Conservation (phyloP, 2,888 invertebrate species). For the Caenorhabditis sulstoni region DNA sequence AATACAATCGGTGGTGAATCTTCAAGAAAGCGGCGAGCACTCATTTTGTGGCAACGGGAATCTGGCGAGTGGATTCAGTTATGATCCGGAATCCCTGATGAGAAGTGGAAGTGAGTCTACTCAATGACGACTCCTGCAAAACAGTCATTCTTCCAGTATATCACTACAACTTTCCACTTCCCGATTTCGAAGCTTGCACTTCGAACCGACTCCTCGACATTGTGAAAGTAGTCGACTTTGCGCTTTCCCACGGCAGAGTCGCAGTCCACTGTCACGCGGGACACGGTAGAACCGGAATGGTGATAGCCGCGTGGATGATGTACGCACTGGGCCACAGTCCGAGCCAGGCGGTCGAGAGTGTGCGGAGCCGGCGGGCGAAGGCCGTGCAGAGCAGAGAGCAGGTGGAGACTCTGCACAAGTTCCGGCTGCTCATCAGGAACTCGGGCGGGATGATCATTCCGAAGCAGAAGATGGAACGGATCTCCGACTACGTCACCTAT, state of each 20-base stretch:
- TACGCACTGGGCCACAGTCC: constrained; percentile 88
- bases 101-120: constrained; percentile 86
- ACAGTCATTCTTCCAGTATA: constrained; percentile 85
- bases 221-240: constrained; percentile 92
- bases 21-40: constrained; percentile 90
- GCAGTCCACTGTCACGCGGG: constrained; percentile 90
- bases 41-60: constrained; percentile 88
- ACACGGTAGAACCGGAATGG: constrained; percentile 87
- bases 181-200: constrained; percentile 89
- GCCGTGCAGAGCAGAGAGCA: constrained; percentile 65
- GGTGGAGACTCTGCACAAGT: constrained; percentile 61
- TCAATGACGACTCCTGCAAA: neutral
- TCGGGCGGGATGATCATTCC: constrained; percentile 61
- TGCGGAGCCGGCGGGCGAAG: constrained; percentile 60
- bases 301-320: constrained; percentile 90
- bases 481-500: constrained; percentile 58
- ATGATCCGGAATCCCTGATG: constrained; percentile 90
- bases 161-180: constrained; percentile 92
- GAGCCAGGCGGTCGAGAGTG: constrained; percentile 86
- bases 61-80: constrained; percentile 87
- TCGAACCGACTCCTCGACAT: constrained; percentile 89
- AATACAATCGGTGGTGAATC: constrained; percentile 89
- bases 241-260: constrained; percentile 84
- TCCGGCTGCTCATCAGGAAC: constrained; percentile 46
- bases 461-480: constrained; percentile 30